Base-by-base conservation (phyloP, 2,797 vertebrate genomes). In the Phoeniculus purpureus region DNA sequence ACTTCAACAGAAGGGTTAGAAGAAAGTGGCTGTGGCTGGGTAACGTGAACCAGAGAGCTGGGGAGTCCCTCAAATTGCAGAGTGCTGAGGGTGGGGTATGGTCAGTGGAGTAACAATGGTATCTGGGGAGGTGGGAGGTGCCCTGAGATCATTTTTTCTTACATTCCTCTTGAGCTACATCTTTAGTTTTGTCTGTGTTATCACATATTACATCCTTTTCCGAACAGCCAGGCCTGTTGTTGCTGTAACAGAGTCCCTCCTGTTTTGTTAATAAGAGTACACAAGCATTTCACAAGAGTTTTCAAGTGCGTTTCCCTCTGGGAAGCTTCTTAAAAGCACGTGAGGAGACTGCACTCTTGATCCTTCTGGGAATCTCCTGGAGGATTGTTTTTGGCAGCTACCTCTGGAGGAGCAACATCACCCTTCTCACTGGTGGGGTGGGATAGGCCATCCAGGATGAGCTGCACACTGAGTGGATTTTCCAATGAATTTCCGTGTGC, bases 1-100 rank as follows among this genome's bases (percentile, higher is more conserved):
- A 68, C 60, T 93, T 89, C 67, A 86, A 81, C 90, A 77, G 64
- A 40, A 54, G 71, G 71, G 76, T 90, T 88, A 68, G 71, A 89
- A 81, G 87, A 68, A 54, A 45, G 15, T 60, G 47, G 6, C 25
- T 56, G 68, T 66, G 52, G 66, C 64, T 70, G 73, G 56, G 2
- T 81, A 50, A 12, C 66, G 74, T 67, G 83, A 22, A 54, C 32
- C 1, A 18, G 60, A 45, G 55, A 50, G 52, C 70, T 31, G 58
- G 37, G 59, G 59, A 70, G 56, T 47, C 85, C 70, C 85, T 70
- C 66, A 37, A 59, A 47, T 50, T 70, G 45, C n/a, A 32, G 25
- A 48, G 56, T 26, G 70, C 66, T 65, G 71, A 2, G 45, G 58
- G 29, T 37, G 52, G 48, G 19, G 21, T 59, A 1, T 4, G 20